These are phyloP conservation scores for Macrobrachium rosenbergii DNA, from an alignment of 1,140 invertebrate genomes.

Conservation along the genomic window DNA sequence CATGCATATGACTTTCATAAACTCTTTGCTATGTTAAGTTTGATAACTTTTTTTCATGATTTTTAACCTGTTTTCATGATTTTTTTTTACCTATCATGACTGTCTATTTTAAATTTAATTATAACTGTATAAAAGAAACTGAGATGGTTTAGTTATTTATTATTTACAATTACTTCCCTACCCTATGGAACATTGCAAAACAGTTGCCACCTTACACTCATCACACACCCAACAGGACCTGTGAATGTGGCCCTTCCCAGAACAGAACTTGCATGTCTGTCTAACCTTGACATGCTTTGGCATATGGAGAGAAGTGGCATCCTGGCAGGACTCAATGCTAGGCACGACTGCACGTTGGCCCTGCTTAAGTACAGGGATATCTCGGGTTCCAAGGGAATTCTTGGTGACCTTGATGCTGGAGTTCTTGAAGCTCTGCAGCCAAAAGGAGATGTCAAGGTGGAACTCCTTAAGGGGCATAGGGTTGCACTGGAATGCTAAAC, in stretches of 20 bases:
- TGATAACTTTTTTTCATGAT: not conserved
- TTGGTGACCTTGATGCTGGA: not conserved
- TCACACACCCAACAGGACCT: conserved; percentile 6
- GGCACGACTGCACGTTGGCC: not conserved
- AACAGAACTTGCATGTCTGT: not conserved
- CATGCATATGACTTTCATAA: too few relatives aligned
- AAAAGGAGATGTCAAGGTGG: conserved; percentile 1
- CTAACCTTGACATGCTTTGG: not conserved
- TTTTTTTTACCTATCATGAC: not conserved
- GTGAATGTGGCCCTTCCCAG: not conserved
- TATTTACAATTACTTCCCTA: not conserved
- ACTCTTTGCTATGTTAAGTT: too few relatives aligned
- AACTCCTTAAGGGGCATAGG: conserved; percentile 19
- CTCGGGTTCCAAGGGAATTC: not conserved
- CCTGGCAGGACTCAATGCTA: not conserved
- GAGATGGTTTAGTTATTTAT: not conserved
- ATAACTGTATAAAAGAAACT: not conserved
- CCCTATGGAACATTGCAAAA: not conserved
- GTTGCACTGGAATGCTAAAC: not conserved
- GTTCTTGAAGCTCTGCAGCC: not conserved
- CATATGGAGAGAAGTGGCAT: conserved; percentile 2
- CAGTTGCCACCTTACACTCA: not conserved
- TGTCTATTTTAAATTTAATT: not conserved
- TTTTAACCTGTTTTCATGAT: not conserved
- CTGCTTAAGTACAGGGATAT: not conserved